Conservation (phyloP, 2,113 vertebrate genomes). For the Phrynocephalus versicolor region DNA sequence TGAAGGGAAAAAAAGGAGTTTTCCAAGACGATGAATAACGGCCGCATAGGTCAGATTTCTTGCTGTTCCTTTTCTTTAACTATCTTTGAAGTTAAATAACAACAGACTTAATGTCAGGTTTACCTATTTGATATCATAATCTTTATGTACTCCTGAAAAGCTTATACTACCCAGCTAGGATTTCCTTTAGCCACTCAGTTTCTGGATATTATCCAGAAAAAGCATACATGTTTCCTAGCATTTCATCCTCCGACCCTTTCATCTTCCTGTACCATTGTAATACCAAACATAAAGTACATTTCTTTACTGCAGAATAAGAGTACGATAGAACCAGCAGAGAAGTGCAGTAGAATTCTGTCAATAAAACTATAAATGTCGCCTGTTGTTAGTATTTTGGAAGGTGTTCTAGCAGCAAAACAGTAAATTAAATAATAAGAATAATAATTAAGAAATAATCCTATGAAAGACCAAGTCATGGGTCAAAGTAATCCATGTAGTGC, state of each 20-base stretch:
- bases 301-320: constrained; percentile 40
- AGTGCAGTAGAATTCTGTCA: constrained; percentile 42
- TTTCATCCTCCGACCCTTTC: constrained; percentile 67
- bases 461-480: constrained; percentile 47
- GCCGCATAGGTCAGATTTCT: constrained; percentile 68
- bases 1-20: constrained; percentile 76
- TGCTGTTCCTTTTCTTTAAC: constrained; percentile 77
- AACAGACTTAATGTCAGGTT: constrained; percentile 85
- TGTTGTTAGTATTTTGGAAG: constrained; percentile 58
- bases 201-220: constrained; percentile 85
- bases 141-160: constrained; percentile 89
- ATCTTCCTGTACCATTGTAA: constrained; percentile 59
- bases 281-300: constrained; percentile 63
- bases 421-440: constrained; percentile 29
- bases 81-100: constrained; percentile 82
- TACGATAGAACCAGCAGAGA: constrained; percentile 49
- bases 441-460: constrained; percentile 25
- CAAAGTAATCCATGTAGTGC: constrained; percentile 38
- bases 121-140: constrained; percentile 93
- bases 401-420: constrained; percentile 45
- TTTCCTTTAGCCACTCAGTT: constrained; percentile 85
- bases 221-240: constrained; percentile 67
- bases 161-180: constrained; percentile 88
- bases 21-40: constrained; percentile 77
- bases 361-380: constrained; percentile 45